A percentile compares a stretch with the other conserved stretches of the same genome.
phyloP scores from a whole-genome alignment of 1,140 invertebrate genomes.

The Radopholus similis region DNA sequence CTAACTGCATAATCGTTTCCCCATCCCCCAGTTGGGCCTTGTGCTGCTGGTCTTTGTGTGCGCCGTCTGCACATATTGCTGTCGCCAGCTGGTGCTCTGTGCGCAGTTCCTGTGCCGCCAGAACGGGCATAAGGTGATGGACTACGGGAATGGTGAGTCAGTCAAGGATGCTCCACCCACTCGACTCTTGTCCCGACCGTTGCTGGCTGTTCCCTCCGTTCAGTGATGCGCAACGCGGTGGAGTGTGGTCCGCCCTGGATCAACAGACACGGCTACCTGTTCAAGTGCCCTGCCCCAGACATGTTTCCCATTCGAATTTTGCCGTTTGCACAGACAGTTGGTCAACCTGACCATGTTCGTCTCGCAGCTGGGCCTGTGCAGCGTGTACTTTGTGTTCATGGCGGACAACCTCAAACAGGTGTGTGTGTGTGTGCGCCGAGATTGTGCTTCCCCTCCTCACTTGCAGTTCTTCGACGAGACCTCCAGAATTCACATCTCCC shows the following conservation, averaged over 20 bases:
- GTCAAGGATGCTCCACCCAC: too few species aligned
- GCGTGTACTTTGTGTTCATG: constrained; percentile 90
- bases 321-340: constrained; percentile 43
- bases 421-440: too few species aligned
- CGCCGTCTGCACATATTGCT: constrained; percentile 50
- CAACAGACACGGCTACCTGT: constrained; percentile 46
- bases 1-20: too few species aligned
- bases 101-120: constrained; percentile 50
- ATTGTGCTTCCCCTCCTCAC: too few species aligned
- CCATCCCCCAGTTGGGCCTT: constrained; percentile 54
- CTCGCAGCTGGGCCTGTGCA: constrained; percentile 90
- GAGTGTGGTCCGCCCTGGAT: constrained; percentile 55
- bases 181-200: too few species aligned
- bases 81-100: constrained; percentile 48
- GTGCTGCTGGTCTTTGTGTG: constrained; percentile 54
- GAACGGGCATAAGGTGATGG: constrained; percentile 53
- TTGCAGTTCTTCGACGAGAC: constrained; percentile 45
- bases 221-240: constrained; percentile 53
- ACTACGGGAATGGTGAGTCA: constrained; percentile 49
- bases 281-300: constrained; percentile 31
- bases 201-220: too few species aligned
- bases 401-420: constrained; percentile 68
- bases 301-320: too few species aligned
- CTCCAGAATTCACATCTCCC: constrained; percentile 31
- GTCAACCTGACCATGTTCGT: constrained; percentile 69